Base-by-base conservation (phyloP, 2,113 vertebrate genomes). In the Tragulus kanchil region DNA sequence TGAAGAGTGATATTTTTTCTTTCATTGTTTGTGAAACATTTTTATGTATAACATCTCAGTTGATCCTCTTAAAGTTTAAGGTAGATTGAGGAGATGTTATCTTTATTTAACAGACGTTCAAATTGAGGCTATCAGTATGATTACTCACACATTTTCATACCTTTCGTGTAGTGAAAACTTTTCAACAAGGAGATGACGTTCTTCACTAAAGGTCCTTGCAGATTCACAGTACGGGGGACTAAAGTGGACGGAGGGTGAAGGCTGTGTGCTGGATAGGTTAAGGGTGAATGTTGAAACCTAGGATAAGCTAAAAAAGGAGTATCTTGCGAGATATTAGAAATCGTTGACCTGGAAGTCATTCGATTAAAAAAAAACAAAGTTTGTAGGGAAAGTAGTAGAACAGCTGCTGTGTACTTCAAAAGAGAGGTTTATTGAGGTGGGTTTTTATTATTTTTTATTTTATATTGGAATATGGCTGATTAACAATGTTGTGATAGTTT, bases 51-150 rank as follows among this genome's bases (percentile, higher is more conserved):
- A 71, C 26, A 75, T 85, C 21, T 93, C 23, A 92, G 31, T 88
- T 26, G 31, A 73, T 73, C 12, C 31, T 92, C 28, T 73, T 50
- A 93, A 87, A 81, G 91, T 94, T 93, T 73, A 78, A 94, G 19
- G 58, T 45, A 85, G 16, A 59, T 77, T 75, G 73, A 89, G 31
- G 17, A 62, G 36, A 67, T 94, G n/a, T 52, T 86, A 92, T 61
- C 28, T 26, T 94, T 17, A 93, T 69, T 62, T 94, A 61, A 93
- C n/a, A 64, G 36, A 56, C 78, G 6, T 58, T 82, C 88, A 79
- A 83, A 42, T 85, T 81, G 26, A 90, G 16, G 50, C 25, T 81
- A 26, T 28, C 8, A 14, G 4, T 83, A 31, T 85, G 36, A 71
- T 85, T 71, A 64, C 54, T 58, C 42, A 92, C 79, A 81, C 6